Evolutionary conservation across 2,888 invertebrate species (phyloP).

Genomic region (Scaeva pyrastri): DNA sequence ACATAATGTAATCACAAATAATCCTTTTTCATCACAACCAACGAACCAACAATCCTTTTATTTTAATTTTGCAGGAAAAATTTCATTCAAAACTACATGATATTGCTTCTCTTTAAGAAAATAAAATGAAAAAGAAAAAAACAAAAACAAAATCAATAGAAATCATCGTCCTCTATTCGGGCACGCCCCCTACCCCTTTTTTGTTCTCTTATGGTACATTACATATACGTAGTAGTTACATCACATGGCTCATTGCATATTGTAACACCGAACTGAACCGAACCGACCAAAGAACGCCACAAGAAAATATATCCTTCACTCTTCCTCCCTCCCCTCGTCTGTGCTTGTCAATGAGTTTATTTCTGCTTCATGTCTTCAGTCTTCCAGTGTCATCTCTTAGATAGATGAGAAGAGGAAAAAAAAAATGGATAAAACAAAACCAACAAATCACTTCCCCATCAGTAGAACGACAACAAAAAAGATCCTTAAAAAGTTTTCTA

Average conservation of each 20-base stretch:
- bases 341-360: not conserved
- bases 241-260: slow-evolving; percentile 9
- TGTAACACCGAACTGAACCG: not conserved
- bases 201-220: not conserved
- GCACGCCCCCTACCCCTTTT: no score
- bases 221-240: slow-evolving; percentile 7
- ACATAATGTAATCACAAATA: slow-evolving; percentile 51
- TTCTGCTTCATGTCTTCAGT: not conserved
- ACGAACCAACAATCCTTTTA: slow-evolving; percentile 9
- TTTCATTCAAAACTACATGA: slow-evolving; percentile 19
- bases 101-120: not conserved
- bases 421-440: slow-evolving; percentile 18
- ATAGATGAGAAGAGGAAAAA: slow-evolving; percentile 7
- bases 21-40: slow-evolving; percentile 42
- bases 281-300: not conserved
- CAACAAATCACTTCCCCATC: slow-evolving; percentile 57
- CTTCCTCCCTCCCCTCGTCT: not conserved
- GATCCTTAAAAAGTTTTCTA: slow-evolving; percentile 42
- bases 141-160: slow-evolving; percentile 52
- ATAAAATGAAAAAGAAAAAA: not conserved
- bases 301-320: slow-evolving; percentile 22
- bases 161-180: not conserved
- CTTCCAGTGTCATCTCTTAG: slow-evolving; percentile 17
- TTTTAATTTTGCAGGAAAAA: slow-evolving; percentile 35
- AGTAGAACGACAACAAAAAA: slow-evolving; percentile 1